Conservation (phyloP, 2,797 vertebrate species). For the Lepus townsendii region DNA sequence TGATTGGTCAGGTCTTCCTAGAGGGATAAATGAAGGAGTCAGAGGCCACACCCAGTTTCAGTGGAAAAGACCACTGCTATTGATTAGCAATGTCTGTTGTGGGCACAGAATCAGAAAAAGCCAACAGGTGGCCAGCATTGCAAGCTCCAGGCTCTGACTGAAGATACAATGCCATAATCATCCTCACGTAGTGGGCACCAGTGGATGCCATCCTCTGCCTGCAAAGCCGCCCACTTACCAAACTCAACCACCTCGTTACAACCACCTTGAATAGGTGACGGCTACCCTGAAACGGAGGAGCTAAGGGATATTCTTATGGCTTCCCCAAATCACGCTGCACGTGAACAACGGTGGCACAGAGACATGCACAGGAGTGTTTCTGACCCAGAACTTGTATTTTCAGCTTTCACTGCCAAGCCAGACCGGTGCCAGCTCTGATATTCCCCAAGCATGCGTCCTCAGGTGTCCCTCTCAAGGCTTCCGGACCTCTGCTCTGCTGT, state of each 20-base stretch:
- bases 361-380: not conserved
- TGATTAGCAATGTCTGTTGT: constrained; percentile 11
- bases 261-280: not conserved
- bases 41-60: constrained; percentile 24
- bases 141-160: not conserved
- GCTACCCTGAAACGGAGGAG: too few species aligned
- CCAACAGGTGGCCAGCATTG: not conserved
- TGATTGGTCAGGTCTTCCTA: not conserved
- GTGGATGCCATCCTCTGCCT: not conserved
- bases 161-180: not conserved
- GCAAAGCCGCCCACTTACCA: not conserved
- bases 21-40: constrained; percentile 1
- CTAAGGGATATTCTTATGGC: not conserved
- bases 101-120: not conserved
- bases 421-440: not conserved
- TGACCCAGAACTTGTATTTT: not conserved
- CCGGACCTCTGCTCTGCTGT: not conserved
- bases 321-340: not conserved
- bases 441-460: constrained; percentile 30
- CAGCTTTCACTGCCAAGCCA: not conserved
- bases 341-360: not conserved
- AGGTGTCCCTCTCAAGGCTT: not conserved
- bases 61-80: not conserved
- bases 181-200: not conserved
- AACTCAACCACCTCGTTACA: not conserved